Evolutionary conservation across 2,888 invertebrate genomes (phyloP).

Genomic region (Torymus auratus): DNA sequence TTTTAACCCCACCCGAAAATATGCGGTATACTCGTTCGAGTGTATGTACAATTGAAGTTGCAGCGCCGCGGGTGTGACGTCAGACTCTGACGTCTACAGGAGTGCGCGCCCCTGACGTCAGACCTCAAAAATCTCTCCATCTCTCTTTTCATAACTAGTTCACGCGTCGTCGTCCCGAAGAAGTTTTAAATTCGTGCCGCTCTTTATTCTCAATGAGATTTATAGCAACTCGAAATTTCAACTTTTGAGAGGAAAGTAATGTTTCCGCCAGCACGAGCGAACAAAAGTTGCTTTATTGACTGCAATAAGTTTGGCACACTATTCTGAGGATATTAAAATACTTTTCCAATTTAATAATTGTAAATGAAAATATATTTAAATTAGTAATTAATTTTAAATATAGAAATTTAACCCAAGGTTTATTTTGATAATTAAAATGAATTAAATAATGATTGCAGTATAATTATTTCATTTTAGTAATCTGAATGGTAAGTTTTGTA

Average conservation of each 20-base stretch:
- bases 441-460: too few relatives aligned
- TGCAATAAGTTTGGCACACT: not conserved
- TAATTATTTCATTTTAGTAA: too few relatives aligned
- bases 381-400: too few relatives aligned
- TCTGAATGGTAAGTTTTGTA: too few relatives aligned
- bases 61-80: conserved; percentile 5
- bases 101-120: not conserved
- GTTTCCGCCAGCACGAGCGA: not conserved
- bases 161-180: not conserved
- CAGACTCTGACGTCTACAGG: conserved; percentile 4
- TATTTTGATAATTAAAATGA: too few relatives aligned
- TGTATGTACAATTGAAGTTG: conserved; percentile 4
- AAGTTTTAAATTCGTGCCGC: conserved; percentile 6
- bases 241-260: not conserved
- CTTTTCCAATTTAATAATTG: not conserved
- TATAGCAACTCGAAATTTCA: not conserved
- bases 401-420: too few relatives aligned
- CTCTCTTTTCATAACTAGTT: conserved; percentile 13
- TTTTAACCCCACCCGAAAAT: too few relatives aligned
- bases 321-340: not conserved
- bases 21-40: not conserved
- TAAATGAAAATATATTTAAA: too few relatives aligned
- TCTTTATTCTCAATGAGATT: not conserved
- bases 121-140: conserved; percentile 11
- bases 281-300: not conserved